Evolutionary conservation across 1,140 invertebrate species (phyloP), one percentile per base, ranked within the genome.

Genomic region (Pseudomyrmex dendroicus): DNA sequence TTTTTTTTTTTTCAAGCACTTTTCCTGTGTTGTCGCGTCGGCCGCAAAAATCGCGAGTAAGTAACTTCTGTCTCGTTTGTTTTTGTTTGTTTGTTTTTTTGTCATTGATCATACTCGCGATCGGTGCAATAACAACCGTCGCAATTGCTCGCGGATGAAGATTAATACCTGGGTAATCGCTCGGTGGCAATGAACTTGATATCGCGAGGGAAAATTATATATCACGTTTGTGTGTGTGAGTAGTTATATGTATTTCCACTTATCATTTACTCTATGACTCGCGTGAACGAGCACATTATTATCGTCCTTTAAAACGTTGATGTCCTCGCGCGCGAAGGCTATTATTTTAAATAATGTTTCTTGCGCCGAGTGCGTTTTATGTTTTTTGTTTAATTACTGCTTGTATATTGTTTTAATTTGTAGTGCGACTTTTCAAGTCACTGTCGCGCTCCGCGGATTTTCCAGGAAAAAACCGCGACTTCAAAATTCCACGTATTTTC

Each of bases 141-240:
- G 62, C 76, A 74, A 67, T 78, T 76, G 46, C 62, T 52, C 84
- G 78, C 70, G 76, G 85, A 86, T 85, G 85, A 86, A 86, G 85
- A 86, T 86, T 86, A 86, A 86, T 86, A 86, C 73, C 48, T 52
- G 56, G 64, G 83, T 86, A 86, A 86, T 86, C 85, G 20, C 59
- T 63, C 70, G 52, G 66, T 57, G 62, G 63, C 83, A 61, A 54
- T 76, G 77, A 86, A 74, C 74, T 73, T 83, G 64, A 85, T 83
- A 64, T 68, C 56, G 67, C 72, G 62, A 74, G 73, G 48, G 64
- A 83, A 72, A 83, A 86, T 83, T 73, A 73, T 50, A 52, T 13
- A 52, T 12, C 50, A 12, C 2, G 13, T 2, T 52, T 52, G 35
- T 59, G 57, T 54, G 10, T 67, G 35, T 73, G 72, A 82, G 22